phyloP scores from a whole-genome alignment of 2,113 vertebrate genomes.

The Bos javanicus region DNA sequence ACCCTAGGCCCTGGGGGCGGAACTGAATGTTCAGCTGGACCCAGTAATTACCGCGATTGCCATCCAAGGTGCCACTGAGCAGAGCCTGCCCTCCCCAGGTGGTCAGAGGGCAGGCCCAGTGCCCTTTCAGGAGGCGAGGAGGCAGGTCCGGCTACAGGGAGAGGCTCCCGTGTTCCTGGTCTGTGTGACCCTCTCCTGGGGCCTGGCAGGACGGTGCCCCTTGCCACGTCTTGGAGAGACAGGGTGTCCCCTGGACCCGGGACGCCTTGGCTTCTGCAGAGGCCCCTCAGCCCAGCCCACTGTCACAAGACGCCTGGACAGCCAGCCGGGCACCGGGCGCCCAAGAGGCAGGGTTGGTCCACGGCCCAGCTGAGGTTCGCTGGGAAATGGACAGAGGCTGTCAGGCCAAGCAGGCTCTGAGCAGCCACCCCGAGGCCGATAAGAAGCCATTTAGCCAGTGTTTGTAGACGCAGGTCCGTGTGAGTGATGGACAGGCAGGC shows the following conservation, averaged over 20 bases:
- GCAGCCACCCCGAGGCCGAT: neutral
- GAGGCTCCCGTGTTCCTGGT: neutral
- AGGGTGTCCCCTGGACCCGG: neutral
- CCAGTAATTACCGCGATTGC: neutral
- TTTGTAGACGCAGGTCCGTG: rapidly evolving
- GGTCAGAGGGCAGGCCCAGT: neutral
- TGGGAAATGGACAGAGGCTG: neutral
- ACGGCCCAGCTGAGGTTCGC: neutral
- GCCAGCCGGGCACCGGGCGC: rapidly evolving
- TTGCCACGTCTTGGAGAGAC: neutral
- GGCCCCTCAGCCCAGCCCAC: neutral
- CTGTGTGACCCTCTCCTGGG: neutral
- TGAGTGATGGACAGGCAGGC: neutral
- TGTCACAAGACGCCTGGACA: neutral
- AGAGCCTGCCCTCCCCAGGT: neutral
- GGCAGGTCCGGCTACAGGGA: neutral
- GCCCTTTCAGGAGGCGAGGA: neutral
- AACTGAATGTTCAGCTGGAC: neutral
- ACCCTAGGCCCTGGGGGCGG: neutral
- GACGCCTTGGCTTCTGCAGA: neutral
- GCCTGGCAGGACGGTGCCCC: neutral
- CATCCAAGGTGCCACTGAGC: rapidly evolving
- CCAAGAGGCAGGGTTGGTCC: neutral
- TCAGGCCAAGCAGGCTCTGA: neutral
- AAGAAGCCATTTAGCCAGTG: neutral